Percentiles rank a stretch among this genome's conserved stretches.
Conservation (phyloP, 2,113 vertebrate species). For the Siniperca knerii region DNA sequence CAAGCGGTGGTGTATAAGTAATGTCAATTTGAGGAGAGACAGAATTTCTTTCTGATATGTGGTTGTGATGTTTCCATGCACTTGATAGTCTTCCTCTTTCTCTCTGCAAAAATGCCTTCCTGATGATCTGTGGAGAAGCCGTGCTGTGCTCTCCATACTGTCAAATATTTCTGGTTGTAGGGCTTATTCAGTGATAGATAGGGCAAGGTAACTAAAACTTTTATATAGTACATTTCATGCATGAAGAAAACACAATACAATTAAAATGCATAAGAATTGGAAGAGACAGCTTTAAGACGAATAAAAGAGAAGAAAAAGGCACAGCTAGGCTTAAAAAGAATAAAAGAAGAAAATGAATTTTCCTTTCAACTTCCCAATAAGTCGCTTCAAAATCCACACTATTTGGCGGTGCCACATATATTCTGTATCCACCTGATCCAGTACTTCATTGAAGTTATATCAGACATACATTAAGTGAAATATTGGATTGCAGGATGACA, state of each 20-base stretch:
- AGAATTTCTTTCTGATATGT: conserved; percentile 38
- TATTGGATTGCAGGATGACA: background rate
- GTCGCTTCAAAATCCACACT: background rate
- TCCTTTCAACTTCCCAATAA: conserved; percentile 28
- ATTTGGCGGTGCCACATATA: background rate
- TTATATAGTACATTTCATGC: conserved; percentile 47
- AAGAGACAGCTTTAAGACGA: conserved; percentile 17
- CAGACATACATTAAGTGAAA: background rate
- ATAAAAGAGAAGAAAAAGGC: background rate
- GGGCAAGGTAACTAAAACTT: conserved; percentile 31
- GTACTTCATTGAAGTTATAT: background rate
- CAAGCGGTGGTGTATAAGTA: conserved; percentile 30
- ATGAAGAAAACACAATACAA: conserved; percentile 40
- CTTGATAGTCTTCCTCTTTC: conserved; percentile 14
- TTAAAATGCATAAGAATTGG: conserved; percentile 40
- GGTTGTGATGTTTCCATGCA: conserved; percentile 47
- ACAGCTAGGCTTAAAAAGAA: conserved; percentile 3
- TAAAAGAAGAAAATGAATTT: conserved; percentile 30
- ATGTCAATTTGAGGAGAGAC: conserved; percentile 47
- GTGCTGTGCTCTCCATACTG: conserved; percentile 1
- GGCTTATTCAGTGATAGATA: conserved; percentile 20
- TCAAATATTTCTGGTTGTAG: conserved; percentile 28
- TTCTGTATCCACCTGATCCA: conserved; percentile 1
- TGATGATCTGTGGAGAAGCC: conserved; percentile 47
- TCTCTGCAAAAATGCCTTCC: conserved; percentile 32